A percentile compares a stretch with the other conserved stretches of the same genome.
phyloP scores from a whole-genome alignment of 2,113 vertebrate genomes.

The Tachycineta bicolor region DNA sequence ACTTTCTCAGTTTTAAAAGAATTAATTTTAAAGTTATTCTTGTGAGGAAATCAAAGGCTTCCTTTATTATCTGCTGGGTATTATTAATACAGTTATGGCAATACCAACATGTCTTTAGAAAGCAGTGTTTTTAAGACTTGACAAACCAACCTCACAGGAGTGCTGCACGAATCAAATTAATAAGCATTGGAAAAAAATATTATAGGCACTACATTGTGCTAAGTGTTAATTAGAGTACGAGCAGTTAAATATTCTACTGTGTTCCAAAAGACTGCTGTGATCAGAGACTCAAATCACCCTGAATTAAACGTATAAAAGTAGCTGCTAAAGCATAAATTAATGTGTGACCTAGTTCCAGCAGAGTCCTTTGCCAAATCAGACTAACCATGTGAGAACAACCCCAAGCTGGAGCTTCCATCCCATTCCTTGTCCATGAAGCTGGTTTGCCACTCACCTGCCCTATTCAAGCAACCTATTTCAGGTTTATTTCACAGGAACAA shows the following conservation, averaged over 20 bases:
- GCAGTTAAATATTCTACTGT: not conserved
- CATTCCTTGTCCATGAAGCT: not conserved
- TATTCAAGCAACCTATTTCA: not conserved
- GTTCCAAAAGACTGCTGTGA: slow-evolving; percentile 17
- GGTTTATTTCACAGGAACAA: not conserved
- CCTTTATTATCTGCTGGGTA: slow-evolving; percentile 31
- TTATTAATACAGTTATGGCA: not conserved
- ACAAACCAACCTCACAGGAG: slow-evolving; percentile 19
- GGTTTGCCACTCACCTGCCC: not conserved
- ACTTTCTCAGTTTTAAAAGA: not conserved
- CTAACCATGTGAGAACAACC: not conserved
- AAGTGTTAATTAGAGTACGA: slow-evolving; percentile 28
- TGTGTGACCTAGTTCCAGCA: not conserved
- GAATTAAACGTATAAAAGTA: not conserved
- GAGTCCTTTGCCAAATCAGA: not conserved
- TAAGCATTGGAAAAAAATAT: not conserved
- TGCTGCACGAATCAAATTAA: slow-evolving; percentile 37
- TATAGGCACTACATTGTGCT: slow-evolving; percentile 30
- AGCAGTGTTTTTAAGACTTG: slow-evolving; percentile 11
- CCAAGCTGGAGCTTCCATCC: not conserved
- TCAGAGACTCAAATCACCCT: slow-evolving; percentile 21
- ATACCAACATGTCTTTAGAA: not conserved
- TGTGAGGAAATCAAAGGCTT: not conserved
- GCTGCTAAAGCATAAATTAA: not conserved
- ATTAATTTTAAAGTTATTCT: not conserved